These are phyloP conservation scores for Toxotes jaculatrix DNA, from an alignment of 2,113 vertebrate genomes.

Conservation along the genomic window DNA sequence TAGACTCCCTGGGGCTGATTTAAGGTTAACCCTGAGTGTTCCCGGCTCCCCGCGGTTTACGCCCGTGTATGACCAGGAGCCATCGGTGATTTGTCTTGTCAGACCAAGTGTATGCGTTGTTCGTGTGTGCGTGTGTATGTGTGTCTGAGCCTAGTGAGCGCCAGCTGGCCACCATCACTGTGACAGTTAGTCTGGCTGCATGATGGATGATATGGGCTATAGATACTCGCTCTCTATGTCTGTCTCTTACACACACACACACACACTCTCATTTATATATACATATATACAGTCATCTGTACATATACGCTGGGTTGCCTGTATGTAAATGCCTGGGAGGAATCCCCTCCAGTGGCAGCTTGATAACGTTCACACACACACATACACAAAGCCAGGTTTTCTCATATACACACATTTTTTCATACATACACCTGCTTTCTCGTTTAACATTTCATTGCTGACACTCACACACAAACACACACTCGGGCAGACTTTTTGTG, in stretches of 20 bases:
- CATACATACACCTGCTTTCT: constrained; percentile 4
- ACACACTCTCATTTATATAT: constrained; percentile 1
- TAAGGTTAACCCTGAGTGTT: constrained; percentile 73
- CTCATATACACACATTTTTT: constrained; percentile 22
- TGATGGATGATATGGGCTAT: constrained; percentile 75
- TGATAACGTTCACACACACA: constrained; percentile 36
- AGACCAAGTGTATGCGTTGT: constrained; percentile 44
- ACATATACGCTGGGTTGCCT: constrained; percentile 23
- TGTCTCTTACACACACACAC: constrained; percentile 26
- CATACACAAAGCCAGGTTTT: constrained; percentile 16
- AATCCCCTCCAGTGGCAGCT: constrained; percentile 45
- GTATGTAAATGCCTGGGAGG: constrained; percentile 62
- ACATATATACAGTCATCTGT: constrained; percentile 2
- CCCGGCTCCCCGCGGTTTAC: constrained; percentile 54
- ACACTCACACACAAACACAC: neutral
- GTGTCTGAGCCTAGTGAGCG: constrained; percentile 36
- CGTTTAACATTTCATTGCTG: neutral
- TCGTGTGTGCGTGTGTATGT: constrained; percentile 23
- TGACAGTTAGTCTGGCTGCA: constrained; percentile 73
- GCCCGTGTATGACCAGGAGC: constrained; percentile 56
- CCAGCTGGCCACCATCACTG: constrained; percentile 75
- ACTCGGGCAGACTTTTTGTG: constrained; percentile 12
- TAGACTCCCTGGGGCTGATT: constrained; percentile 66
- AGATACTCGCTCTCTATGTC: constrained; percentile 53
- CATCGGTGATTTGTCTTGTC: constrained; percentile 77